Percentiles rank a stretch among this genome's conserved stretches.
phyloP scores from a whole-genome alignment of 2,888 invertebrate species.

The Odontocolon sp. region DNA sequence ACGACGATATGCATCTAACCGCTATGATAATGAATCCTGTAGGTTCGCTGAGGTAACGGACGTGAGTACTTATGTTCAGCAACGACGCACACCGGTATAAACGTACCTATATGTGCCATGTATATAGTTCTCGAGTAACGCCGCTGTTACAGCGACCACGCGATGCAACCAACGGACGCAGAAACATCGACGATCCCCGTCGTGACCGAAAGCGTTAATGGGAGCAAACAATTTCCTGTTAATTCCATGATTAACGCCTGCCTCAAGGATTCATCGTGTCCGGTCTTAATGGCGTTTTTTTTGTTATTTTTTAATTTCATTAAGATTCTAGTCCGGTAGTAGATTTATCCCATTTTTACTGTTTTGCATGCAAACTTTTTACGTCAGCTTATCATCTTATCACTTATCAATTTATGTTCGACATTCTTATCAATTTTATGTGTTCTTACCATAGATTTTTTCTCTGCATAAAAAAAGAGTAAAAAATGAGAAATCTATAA shows the following conservation, averaged over 20 bases:
- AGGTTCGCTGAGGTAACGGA: slow-evolving; percentile 36
- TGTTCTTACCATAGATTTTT: too few relatives aligned
- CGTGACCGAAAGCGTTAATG: slow-evolving; percentile 5
- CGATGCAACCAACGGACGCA: slow-evolving; percentile 1
- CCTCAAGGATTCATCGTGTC: slow-evolving; percentile 1
- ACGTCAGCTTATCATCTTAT: too few relatives aligned
- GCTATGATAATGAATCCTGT: slow-evolving; percentile 45
- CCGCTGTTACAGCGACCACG: background rate
- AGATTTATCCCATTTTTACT: too few relatives aligned
- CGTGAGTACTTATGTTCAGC: slow-evolving; percentile 28
- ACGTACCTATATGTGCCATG: slow-evolving; percentile 2
- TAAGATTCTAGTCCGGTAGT: background rate
- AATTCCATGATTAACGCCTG: slow-evolving; percentile 27
- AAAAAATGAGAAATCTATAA: background rate
- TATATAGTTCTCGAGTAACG: background rate
- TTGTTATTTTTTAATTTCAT: background rate
- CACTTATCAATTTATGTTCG: too few relatives aligned
- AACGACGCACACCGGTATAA: slow-evolving; percentile 6
- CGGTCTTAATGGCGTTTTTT: background rate
- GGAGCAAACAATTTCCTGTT: slow-evolving; percentile 38
- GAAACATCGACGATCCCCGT: slow-evolving; percentile 16
- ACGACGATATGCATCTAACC: slow-evolving; percentile 33
- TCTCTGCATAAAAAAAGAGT: too few relatives aligned
- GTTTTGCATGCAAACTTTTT: too few relatives aligned
- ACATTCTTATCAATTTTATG: too few relatives aligned